Evolutionary conservation across 2,797 vertebrate genomes (phyloP).

Genomic region (Lemur catta): DNA sequence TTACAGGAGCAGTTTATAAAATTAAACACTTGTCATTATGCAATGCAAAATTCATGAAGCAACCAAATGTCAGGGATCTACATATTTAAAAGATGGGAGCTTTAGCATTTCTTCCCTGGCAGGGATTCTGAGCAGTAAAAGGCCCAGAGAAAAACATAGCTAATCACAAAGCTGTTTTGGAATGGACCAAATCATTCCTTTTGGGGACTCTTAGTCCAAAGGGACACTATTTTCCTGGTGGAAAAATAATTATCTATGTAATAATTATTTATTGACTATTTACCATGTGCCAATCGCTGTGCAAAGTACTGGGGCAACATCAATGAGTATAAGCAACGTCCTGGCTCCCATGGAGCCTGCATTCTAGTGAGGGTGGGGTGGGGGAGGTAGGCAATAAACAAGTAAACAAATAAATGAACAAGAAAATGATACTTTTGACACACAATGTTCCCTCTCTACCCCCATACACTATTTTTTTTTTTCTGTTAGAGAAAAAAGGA

Average conservation of each 20-base stretch:
- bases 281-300: background rate
- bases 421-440: slow-evolving; percentile 12
- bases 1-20: slow-evolving; percentile 79
- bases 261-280: slow-evolving; percentile 42
- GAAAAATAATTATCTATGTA: slow-evolving; percentile 46
- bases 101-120: slow-evolving; percentile 77
- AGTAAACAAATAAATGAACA: background rate
- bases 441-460: background rate
- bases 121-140: slow-evolving; percentile 81
- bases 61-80: slow-evolving; percentile 81
- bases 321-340: background rate
- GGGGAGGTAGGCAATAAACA: background rate
- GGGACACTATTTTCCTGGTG: background rate
- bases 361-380: background rate
- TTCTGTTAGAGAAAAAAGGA: background rate
- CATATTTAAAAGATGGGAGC: slow-evolving; percentile 77
- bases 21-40: slow-evolving; percentile 81
- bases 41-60: slow-evolving; percentile 78
- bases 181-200: slow-evolving; percentile 62
- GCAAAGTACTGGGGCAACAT: background rate
- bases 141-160: slow-evolving; percentile 75
- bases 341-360: background rate
- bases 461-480: background rate
- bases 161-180: slow-evolving; percentile 74
- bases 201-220: slow-evolving; percentile 36